Base-by-base conservation (phyloP, 2,113 vertebrate species). In the Beaufortia kweichowensis region DNA sequence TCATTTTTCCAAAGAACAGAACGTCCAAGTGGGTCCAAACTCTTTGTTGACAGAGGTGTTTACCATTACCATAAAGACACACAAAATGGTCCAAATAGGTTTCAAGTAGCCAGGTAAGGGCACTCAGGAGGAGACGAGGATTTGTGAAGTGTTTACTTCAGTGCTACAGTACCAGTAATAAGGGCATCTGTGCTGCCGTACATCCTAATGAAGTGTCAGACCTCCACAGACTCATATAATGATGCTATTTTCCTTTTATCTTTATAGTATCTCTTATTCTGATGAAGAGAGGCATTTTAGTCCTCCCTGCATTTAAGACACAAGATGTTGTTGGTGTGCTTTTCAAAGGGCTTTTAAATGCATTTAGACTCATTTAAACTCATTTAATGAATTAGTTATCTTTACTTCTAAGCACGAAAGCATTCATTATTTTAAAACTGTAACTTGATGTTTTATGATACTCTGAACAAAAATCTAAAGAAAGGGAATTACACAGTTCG, bases 81-180 rank as follows among this genome's bases (percentile, higher is more conserved):
- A 24, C 11, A 70, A 39, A 55, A 4, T 24, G 14, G 31, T 24
- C 17, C 15, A 57, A 19, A 19, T 46, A 60, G 67, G 67, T 1
- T 8, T 6, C n/a, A 23, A 50, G 43, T 17, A n/a, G 53, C n/a
- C 68, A 39, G 31, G 29, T 11, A 35, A 23, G 28, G 33, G 48
- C 26, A 33, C 48, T 69, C 48, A 53, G 48, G n/a, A 53, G 48
- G 19, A 53, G 48, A 53, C n/a, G 39, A 57, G 21, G 10, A 61
- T 73, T 11, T 46, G 39, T 73, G 11, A 73, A 73, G 23, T 31
- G 56, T 48, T 60, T 61, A 59, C 9, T 14, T 1, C 21, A 73
- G 6, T 41, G 12, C 23, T 60, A 46, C 24, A 46, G 43, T 15
- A 60, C 26, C 21, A 46, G 11, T 35, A 26, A 57, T 41, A 59